phyloP scores from a whole-genome alignment of 1,140 invertebrate genomes.

The Microvelia longipes region DNA sequence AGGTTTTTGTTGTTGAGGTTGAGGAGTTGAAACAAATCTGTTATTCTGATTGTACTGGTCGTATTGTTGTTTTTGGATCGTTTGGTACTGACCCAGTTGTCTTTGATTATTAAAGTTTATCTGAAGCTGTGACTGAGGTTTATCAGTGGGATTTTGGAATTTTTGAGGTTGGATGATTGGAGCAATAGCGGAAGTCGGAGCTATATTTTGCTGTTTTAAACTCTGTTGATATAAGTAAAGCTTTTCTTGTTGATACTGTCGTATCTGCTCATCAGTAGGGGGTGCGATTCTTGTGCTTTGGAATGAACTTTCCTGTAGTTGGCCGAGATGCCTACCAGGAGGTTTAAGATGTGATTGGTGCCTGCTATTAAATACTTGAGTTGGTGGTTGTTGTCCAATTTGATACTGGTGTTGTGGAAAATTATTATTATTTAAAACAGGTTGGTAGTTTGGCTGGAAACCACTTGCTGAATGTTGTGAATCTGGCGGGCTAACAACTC shows the following conservation, averaged over 20 bases:
- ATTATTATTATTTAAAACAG: slow-evolving; percentile 8
- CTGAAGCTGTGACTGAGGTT: neutral
- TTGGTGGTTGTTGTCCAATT: slow-evolving; percentile 12
- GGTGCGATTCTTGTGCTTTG: slow-evolving; percentile 24
- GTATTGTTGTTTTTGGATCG: slow-evolving; percentile 5
- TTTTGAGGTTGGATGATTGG: neutral
- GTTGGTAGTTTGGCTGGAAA: neutral
- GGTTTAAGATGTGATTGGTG: slow-evolving; percentile 8
- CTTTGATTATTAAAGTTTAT: neutral
- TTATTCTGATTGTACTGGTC: neutral
- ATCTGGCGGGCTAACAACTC: slow-evolving; percentile 11
- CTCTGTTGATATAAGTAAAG: slow-evolving; percentile 26
- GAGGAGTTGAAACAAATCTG: no score
- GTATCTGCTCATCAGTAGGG: slow-evolving; percentile 17
- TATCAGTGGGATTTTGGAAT: neutral
- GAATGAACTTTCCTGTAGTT: slow-evolving; percentile 27
- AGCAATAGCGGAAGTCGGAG: neutral
- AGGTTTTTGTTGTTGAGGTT: neutral
- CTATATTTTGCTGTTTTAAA: slow-evolving; percentile 22
- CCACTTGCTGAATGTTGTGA: neutral
- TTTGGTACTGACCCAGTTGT: slow-evolving; percentile 18
- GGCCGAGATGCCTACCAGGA: neutral
- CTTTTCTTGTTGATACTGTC: slow-evolving; percentile 33
- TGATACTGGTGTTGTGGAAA: slow-evolving; percentile 4
- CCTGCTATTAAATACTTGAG: slow-evolving; percentile 26